Evolutionary conservation across 2,888 invertebrate species (phyloP), one percentile per base, ranked within the genome.

Genomic region (Laspeyria flexula): DNA sequence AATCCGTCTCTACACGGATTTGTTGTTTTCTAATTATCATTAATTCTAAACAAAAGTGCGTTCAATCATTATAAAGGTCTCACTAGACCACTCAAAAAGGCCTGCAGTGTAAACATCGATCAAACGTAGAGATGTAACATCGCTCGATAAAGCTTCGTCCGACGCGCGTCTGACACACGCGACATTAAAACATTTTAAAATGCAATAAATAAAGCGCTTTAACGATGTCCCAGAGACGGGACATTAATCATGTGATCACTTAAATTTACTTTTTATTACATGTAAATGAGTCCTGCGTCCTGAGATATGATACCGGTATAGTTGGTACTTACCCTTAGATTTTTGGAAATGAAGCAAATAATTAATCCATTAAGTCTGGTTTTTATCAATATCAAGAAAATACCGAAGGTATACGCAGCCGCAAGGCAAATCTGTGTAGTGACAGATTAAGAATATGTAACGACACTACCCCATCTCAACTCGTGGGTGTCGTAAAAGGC

Each of bases 131-230:
- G 58, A 66, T 64, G 50, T 65, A 43, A 48, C 48, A 38, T 55
- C 46, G 54, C 44, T 35, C 55, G 59, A 73, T 67, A 65, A 72
- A 70, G 52, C 45, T 45, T 55, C 53, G 52, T 47, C 57, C 61
- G 46, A 35, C 41, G 25, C 25, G 25, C n/a, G n/a, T n/a, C n/a
- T n/a, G n/a, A 7, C 25, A 7, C 1, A 25, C 25, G 25, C 41
- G 75, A 82, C 89, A 90, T 90, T 88, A 91, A 90, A 90, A 81
- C 85, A 81, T 86, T 90, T 90, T 90, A 88, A 90, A 90, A 85
- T 85, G 86, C 81, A 77, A 90, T 92, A 92, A 91, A 92, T 92
- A 89, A 90, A 75, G 61, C 65, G 71, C 59, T 81, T 88, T 90
- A 89, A 90, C 85, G 87, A 86, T 79, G 71, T 68, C 65, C 76